Evolutionary conservation across 2,888 invertebrate species (phyloP).

Genomic region (Marasmarcha lunaedactyla): DNA sequence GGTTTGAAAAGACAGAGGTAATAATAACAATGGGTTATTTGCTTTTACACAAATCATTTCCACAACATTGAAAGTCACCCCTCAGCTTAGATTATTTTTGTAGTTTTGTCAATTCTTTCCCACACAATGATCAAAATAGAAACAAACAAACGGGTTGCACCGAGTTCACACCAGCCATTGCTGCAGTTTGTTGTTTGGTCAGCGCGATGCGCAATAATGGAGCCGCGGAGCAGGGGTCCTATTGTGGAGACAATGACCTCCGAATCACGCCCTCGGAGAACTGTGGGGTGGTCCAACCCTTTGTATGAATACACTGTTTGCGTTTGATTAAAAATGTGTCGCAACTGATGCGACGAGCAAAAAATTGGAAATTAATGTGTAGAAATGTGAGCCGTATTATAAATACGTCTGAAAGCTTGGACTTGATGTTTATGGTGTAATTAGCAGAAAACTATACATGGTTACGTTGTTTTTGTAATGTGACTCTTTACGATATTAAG

Average conservation of each 20-base stretch:
- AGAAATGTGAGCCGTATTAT: too few relatives aligned
- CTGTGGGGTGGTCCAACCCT: conserved; percentile 13
- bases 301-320: conserved; percentile 20
- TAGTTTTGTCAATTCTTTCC: conserved; percentile 1
- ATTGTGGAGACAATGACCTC: conserved; percentile 6
- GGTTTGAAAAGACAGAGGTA: too few relatives aligned
- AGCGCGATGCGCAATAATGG: conserved; percentile 4
- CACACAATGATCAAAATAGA: conserved; percentile 1
- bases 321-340: conserved; percentile 17
- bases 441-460: too few relatives aligned
- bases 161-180: neutral
- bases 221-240: neutral
- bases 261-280: conserved; percentile 11
- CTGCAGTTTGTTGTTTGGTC: conserved; percentile 7
- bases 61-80: neutral
- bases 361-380: neutral
- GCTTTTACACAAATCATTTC: neutral
- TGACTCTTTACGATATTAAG: too few relatives aligned
- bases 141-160: neutral
- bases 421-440: too few relatives aligned
- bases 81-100: neutral
- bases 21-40: neutral
- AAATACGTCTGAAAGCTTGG: too few relatives aligned
- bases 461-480: too few relatives aligned
- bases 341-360: neutral